Base-by-base conservation (phyloP, 1,140 invertebrate genomes). In the Drosophila santomea region DNA sequence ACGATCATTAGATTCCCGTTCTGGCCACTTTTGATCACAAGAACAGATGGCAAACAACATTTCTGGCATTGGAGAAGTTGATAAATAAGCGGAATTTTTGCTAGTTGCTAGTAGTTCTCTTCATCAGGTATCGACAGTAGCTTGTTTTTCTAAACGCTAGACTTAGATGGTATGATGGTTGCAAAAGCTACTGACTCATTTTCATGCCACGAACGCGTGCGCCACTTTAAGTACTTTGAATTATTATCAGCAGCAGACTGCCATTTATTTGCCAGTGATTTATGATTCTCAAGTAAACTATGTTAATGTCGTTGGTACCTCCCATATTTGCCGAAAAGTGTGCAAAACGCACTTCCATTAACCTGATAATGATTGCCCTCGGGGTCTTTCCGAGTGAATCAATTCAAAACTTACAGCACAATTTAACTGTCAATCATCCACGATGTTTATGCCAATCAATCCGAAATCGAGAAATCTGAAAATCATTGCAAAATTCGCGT, bases 381-480 rank as follows among this genome's bases (percentile, higher is more conserved):
- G 54, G 54, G 73, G 52, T 41, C 45, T 54, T 45, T 68, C 23
- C 61, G n/a, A 36, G 2, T 58, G 23, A 66, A 52, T 66, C 47
- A 66, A 50, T 43, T 25, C 11, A 41, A 8, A 17, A 15, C 28
- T 63, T 51, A 39, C 44, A 50, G 20, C 52, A 12, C 48, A 44
- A 48, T 52, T 58, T 59, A 58, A 11, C 14, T 47, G 73, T 25
- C 73, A 58, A 76, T 75, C 55, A 75, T 41, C 44, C 32, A 44
- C 35, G 59, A 45, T 63, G 44, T 57, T 28, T 59, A 20, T 67
- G 56, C 57, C 74, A 56, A 77, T 74, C 72, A 74, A 74, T 76
- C 73, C 52, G 15, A 32, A 32, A 45, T 25, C 39, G 12, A 6
- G 35, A 3, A 25, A 25, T 25, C 23, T 20, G 20, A 17, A 54